phyloP scores from a whole-genome alignment of 2,113 vertebrate species.

The Synodontis membranacea region DNA sequence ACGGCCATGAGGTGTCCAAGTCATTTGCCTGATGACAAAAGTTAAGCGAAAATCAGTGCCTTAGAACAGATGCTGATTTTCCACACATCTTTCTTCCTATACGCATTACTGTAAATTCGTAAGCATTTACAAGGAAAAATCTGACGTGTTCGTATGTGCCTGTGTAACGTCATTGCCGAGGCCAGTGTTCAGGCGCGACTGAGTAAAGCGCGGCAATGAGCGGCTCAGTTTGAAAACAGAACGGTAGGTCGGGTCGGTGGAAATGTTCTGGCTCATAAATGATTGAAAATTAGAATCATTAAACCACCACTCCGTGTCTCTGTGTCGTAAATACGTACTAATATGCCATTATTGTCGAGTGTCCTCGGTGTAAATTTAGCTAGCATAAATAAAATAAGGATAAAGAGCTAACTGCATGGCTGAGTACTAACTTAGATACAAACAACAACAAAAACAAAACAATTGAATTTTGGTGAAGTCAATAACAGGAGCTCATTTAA shows the following conservation, averaged over 20 bases:
- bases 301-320: background rate
- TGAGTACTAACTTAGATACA: background rate
- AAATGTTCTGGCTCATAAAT: background rate
- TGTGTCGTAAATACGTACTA: background rate
- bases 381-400: background rate
- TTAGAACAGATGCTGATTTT: background rate
- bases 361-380: background rate
- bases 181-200: background rate
- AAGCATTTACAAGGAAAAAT: background rate
- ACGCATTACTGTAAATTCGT: background rate
- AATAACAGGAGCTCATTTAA: background rate
- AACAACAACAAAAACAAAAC: no score
- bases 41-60: no score
- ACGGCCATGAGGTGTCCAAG: background rate
- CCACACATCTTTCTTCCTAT: background rate
- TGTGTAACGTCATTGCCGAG: background rate
- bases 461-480: background rate
- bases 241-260: conserved; percentile 8
- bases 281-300: background rate
- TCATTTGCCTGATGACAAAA: conserved; percentile 30
- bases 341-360: background rate
- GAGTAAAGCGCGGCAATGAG: conserved; percentile 30
- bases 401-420: background rate
- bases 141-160: no score
- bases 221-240: conserved; percentile 47